A percentile compares a stretch with the other conserved stretches of the same genome.
Evolutionary conservation across 2,113 vertebrate species (phyloP).

Genomic region (Nothobranchius furzeri): DNA sequence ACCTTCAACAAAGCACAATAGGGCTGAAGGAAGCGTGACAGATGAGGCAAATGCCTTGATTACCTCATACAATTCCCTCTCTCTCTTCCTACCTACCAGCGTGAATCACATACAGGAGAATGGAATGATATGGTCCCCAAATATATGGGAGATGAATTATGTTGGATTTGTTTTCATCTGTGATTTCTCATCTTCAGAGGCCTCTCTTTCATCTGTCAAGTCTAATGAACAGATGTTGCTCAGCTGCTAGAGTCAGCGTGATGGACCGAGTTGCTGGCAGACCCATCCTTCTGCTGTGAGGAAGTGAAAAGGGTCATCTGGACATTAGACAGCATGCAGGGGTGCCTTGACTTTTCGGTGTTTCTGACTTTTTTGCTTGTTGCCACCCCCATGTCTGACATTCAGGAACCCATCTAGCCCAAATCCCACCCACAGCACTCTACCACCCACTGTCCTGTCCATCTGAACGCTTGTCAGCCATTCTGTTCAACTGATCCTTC

Average conservation of each 20-base stretch:
- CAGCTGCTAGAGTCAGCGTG: slow-evolving; percentile 77
- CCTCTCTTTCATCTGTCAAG: slow-evolving; percentile 77
- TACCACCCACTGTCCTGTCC: slow-evolving; percentile 61
- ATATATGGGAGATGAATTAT: slow-evolving; percentile 42
- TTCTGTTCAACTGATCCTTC: slow-evolving; percentile 69
- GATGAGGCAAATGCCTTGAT: slow-evolving; percentile 70
- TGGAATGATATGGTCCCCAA: slow-evolving; percentile 28
- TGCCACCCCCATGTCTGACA: slow-evolving; percentile 54
- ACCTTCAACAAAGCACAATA: slow-evolving; percentile 59
- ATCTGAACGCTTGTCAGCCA: slow-evolving; percentile 72
- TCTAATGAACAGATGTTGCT: slow-evolving; percentile 84
- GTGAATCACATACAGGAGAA: slow-evolving; percentile 37
- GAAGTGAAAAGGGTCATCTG: slow-evolving; percentile 67
- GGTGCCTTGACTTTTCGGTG: slow-evolving; percentile 51
- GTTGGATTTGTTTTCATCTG: slow-evolving; percentile 27
- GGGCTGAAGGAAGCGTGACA: slow-evolving; percentile 53
- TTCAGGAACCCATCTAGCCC: slow-evolving; percentile 50
- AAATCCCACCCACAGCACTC: slow-evolving; percentile 27
- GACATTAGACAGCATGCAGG: slow-evolving; percentile 58
- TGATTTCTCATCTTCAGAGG: slow-evolving; percentile 41
- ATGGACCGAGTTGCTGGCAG: slow-evolving; percentile 75
- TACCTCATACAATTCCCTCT: slow-evolving; percentile 42
- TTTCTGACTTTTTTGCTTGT: slow-evolving; percentile 55
- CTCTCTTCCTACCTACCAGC: slow-evolving; percentile 29
- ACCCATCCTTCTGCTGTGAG: slow-evolving; percentile 68